Evolutionary conservation across 2,113 vertebrate genomes (phyloP), one percentile per base, ranked within the genome.

Genomic region (Spermophilus dauricus): DNA sequence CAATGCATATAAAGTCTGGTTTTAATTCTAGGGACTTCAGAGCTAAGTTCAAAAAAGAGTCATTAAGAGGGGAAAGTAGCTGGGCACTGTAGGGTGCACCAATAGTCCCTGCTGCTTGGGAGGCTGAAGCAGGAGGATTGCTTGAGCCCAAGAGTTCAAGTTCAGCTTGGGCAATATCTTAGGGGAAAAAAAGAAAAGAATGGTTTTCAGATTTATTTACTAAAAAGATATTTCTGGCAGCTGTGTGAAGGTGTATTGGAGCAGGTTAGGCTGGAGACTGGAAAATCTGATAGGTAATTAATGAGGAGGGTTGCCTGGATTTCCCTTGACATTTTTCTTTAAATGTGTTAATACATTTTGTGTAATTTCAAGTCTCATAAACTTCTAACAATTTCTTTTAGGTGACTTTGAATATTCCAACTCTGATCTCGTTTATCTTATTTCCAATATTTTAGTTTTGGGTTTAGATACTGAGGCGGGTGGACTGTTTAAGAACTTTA

Each of bases 401-500:
- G 48, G 13, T 9, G 12, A 53, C 28, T 73, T 88, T 69, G 30
- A 28, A 4, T 75, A 86, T 86, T 77, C 80, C 16, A 95, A 61
- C 34, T 73, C 17, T 65, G n/a, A 56, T 80, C 17, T 39, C 63
- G 45, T 85, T 85, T 89, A 53, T 85, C 17, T 39, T 78, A 63
- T 85, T 85, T 85, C 17, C n/a, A 53, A 89, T 30, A 81, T 80
- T 58, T 63, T 45, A 11, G 61, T 86, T 30, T 95, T 88, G 89
- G 53, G 26, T 37, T 72, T 34, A 4, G 45, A 45, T 73, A 37
- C 32, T 48, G 72, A 42, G 85, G 42, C 26, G 48, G 73, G 63
- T 89, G 34, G 7, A 10, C 28, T 73, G 37, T 42, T 22, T 34
- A 63, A 63, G 32, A 24, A 22, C 16, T 45, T 82, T 32, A n/a